These are phyloP conservation scores for Sisyra terminalis DNA, from an alignment of 2,888 invertebrate genomes.

Conservation along the genomic window DNA sequence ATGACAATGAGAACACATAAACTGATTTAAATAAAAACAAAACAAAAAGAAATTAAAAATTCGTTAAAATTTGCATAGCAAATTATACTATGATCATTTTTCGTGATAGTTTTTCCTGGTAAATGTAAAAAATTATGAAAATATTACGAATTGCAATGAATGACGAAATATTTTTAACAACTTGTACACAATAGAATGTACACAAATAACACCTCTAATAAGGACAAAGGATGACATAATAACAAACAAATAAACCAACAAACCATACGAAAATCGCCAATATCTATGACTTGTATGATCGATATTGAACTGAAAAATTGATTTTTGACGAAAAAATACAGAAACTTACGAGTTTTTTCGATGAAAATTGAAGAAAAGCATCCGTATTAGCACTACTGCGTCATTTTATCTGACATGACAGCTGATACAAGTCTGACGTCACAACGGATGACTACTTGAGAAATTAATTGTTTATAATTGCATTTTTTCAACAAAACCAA, in stretches of 20 bases:
- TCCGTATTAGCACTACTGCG: constrained; percentile 31
- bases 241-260: constrained; percentile 4
- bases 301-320: background rate
- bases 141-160: no score
- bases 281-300: no score
- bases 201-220: constrained; percentile 1
- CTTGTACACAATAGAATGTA: background rate
- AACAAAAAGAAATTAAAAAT: no score
- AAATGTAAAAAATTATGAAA: no score
- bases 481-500: no score
- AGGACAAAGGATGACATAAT: constrained; percentile 8
- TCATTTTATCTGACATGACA: constrained; percentile 35
- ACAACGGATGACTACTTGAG: constrained; percentile 14
- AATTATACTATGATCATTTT: no score
- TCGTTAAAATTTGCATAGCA: no score
- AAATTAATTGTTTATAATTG: background rate
- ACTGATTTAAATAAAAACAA: no score
- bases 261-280: background rate
- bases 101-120: no score
- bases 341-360: constrained; percentile 3
- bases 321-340: background rate
- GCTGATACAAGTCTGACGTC: constrained; percentile 40
- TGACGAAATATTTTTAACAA: no score
- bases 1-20: no score
- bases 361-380: constrained; percentile 6